Conservation (phyloP, 1,140 invertebrate species). For the Trachymyrmex septentrionalis region DNA sequence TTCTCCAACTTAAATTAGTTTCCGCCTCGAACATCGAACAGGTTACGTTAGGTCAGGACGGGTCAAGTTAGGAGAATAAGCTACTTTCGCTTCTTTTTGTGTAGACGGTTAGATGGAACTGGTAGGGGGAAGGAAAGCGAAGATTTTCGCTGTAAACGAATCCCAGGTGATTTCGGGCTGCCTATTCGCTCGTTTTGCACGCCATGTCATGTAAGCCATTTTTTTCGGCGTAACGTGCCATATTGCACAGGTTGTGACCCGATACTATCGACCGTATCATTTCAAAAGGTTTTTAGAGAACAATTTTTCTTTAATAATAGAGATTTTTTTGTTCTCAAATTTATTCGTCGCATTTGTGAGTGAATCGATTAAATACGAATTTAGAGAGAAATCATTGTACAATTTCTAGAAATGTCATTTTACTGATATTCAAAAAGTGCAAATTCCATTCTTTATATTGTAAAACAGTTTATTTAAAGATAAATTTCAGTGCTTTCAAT, state of each 20-base stretch:
- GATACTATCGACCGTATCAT: not conserved
- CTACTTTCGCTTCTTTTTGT: constrained; percentile 67
- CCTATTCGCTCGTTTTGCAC: constrained; percentile 62
- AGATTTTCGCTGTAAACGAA: constrained; percentile 68
- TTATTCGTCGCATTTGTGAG: not conserved
- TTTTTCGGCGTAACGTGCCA: constrained; percentile 17
- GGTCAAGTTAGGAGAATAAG: constrained; percentile 65
- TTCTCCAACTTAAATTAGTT: constrained; percentile 86
- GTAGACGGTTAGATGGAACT: not conserved
- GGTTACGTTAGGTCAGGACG: constrained; percentile 71
- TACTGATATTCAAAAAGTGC: not conserved
- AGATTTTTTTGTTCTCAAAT: not conserved
- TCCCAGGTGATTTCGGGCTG: constrained; percentile 67
- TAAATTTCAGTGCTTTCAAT: not conserved
- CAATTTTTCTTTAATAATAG: not conserved
- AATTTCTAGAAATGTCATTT: not conserved
- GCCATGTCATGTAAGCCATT: constrained; percentile 43
- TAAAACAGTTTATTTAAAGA: not conserved
- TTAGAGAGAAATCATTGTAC: too few relatives aligned
- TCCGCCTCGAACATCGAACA: constrained; percentile 76
- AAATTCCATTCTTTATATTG: not conserved
- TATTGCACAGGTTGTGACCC: constrained; percentile 13
- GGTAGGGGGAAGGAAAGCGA: constrained; percentile 3
- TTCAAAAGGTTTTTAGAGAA: constrained; percentile 29
- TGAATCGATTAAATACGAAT: not conserved